These are phyloP conservation scores for Tenthredo distinguenda DNA, from an alignment of 2,888 invertebrate species.

Conservation along the genomic window DNA sequence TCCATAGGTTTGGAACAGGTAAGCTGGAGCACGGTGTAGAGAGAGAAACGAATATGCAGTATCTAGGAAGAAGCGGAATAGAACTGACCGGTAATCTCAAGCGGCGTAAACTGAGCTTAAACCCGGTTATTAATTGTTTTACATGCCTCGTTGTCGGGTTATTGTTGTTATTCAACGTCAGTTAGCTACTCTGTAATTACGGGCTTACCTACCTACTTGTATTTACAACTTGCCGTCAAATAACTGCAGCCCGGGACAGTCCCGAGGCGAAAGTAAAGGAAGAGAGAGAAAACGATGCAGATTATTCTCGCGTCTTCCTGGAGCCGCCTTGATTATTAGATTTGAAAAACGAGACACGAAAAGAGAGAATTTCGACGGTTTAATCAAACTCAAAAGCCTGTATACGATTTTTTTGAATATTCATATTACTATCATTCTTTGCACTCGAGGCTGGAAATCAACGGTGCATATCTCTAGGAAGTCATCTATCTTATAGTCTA, in stretches of 20 bases:
- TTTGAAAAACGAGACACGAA: not conserved
- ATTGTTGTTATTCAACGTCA: conserved; percentile 47
- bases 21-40: not conserved
- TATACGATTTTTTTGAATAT: not conserved
- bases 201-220: conserved; percentile 24
- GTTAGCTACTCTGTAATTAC: conserved; percentile 50
- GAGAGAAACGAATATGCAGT: not conserved
- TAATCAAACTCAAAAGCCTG: not conserved
- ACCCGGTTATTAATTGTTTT: conserved; percentile 45
- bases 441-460: conserved; percentile 9
- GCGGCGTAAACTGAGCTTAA: conserved; percentile 39
- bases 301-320: not conserved
- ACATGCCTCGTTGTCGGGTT: conserved; percentile 49
- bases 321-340: not conserved
- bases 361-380: not conserved
- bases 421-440: not conserved
- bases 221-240: conserved; percentile 26
- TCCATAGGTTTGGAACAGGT: conserved; percentile 49
- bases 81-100: conserved; percentile 6
- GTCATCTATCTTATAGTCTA: conserved; percentile 39
- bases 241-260: conserved; percentile 18
- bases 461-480: conserved; percentile 41
- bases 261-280: not conserved
- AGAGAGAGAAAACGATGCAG: conserved; percentile 1
- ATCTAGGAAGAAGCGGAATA: not conserved